Percentiles rank a stretch among this genome's conserved stretches.
phyloP scores from a whole-genome alignment of 2,113 vertebrate genomes.

The Fulmarus glacialis region DNA sequence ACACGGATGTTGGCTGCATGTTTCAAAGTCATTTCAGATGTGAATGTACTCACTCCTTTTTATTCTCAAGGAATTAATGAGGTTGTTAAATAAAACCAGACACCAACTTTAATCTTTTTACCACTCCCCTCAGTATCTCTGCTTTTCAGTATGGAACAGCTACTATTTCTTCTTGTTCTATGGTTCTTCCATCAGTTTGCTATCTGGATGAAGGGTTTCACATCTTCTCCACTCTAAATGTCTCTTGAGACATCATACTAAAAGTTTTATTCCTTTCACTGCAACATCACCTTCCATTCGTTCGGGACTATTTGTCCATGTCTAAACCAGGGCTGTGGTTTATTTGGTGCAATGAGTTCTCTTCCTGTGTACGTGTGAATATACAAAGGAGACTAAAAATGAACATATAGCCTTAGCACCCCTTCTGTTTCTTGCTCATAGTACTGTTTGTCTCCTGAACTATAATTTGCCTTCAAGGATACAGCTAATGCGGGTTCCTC shows the following conservation, averaged over 20 bases:
- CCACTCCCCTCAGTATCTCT: neutral
- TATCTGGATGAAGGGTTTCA: neutral
- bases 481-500: neutral
- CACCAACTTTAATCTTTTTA: slow-evolving; percentile 10
- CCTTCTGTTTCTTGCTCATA: neutral
- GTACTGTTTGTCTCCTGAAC: slow-evolving; percentile 25
- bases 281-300: accelerated
- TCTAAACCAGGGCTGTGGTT: neutral
- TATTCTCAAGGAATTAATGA: slow-evolving; percentile 24
- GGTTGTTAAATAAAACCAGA: slow-evolving; percentile 25
- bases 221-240: neutral
- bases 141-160: neutral
- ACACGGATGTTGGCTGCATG: neutral
- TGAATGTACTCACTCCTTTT: neutral
- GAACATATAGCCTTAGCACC: neutral
- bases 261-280: neutral
- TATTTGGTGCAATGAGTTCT: neutral
- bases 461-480: neutral
- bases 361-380: neutral
- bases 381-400: neutral
- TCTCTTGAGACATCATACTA: neutral
- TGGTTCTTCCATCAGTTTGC: neutral
- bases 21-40: slow-evolving; percentile 10
- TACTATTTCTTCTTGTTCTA: neutral
- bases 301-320: neutral